A percentile compares a stretch with the other conserved stretches of the same genome.
Conservation (phyloP, 2,113 vertebrate genomes). For the Bucco capensis region DNA sequence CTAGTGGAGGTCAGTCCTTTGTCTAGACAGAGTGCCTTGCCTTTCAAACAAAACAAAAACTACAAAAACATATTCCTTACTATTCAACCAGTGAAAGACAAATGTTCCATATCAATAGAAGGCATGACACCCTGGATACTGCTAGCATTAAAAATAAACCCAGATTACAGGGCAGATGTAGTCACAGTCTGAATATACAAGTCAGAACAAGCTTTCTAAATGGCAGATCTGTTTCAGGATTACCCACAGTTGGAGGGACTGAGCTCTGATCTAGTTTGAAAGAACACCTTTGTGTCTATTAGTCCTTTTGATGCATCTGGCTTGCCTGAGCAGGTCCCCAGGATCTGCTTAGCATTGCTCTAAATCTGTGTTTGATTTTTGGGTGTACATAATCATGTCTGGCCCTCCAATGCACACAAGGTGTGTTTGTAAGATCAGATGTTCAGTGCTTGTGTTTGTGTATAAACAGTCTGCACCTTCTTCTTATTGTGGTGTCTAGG, state of each 20-base stretch:
- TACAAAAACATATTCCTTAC: neutral
- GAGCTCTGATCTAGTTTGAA: neutral
- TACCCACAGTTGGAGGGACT: neutral
- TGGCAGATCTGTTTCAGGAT: neutral
- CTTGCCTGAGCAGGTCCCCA: neutral
- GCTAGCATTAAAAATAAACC: neutral
- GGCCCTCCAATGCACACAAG: neutral
- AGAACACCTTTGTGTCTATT: neutral
- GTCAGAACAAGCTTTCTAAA: neutral
- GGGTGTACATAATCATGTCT: neutral
- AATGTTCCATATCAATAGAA: neutral
- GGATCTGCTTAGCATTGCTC: neutral
- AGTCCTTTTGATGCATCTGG: neutral
- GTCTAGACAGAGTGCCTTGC: neutral
- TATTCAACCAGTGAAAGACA: neutral
- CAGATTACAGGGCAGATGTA: neutral
- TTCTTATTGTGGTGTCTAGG: neutral
- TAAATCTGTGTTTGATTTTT: neutral
- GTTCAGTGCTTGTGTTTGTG: constrained; percentile 4
- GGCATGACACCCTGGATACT: neutral
- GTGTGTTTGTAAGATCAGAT: neutral
- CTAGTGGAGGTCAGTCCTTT: neutral
- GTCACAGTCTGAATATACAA: neutral
- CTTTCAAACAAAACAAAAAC: neutral
- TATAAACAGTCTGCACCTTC: constrained; percentile 17